These are phyloP conservation scores for Parnassius mnemosyne DNA, from an alignment of 2,888 invertebrate genomes.

Conservation along the genomic window DNA sequence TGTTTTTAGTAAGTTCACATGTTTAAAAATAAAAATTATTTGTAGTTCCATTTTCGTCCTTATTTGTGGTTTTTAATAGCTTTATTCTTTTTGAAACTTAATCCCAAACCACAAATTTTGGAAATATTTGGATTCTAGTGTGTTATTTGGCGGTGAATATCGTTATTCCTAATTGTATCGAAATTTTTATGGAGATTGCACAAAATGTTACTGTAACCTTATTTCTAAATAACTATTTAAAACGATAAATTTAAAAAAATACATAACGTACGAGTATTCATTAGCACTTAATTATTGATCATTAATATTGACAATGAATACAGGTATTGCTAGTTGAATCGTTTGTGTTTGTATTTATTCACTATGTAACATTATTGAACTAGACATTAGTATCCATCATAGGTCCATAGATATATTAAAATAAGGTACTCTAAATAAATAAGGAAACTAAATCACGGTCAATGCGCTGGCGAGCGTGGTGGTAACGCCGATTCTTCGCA, in stretches of 20 bases:
- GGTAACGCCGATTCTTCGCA: conserved; percentile 58
- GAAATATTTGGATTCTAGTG: too few relatives aligned
- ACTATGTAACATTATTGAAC: conserved; percentile 23
- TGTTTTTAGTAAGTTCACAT: too few relatives aligned
- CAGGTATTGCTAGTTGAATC: background rate
- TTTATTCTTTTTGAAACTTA: too few relatives aligned
- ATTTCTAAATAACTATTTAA: too few relatives aligned
- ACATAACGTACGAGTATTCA: conserved; percentile 13
- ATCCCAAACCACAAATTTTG: too few relatives aligned
- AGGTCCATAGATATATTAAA: conserved; percentile 9
- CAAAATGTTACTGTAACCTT: too few relatives aligned
- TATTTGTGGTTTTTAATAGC: too few relatives aligned
- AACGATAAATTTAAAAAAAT: background rate
- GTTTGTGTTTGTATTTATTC: conserved; percentile 16
- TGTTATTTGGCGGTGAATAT: too few relatives aligned
- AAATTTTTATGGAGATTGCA: too few relatives aligned
- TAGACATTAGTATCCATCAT: conserved; percentile 21
- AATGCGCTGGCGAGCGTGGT: conserved; percentile 65
- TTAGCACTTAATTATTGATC: conserved; percentile 1
- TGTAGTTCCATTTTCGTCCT: too few relatives aligned
- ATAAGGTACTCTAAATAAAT: conserved; percentile 12
- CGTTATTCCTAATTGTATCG: too few relatives aligned
- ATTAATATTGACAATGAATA: conserved; percentile 3
- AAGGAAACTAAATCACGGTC: conserved; percentile 36
- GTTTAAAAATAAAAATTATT: too few relatives aligned